Evolutionary conservation across 2,797 vertebrate genomes (phyloP), one percentile per base, ranked within the genome.

Genomic region (Sebastes hubbsi): DNA sequence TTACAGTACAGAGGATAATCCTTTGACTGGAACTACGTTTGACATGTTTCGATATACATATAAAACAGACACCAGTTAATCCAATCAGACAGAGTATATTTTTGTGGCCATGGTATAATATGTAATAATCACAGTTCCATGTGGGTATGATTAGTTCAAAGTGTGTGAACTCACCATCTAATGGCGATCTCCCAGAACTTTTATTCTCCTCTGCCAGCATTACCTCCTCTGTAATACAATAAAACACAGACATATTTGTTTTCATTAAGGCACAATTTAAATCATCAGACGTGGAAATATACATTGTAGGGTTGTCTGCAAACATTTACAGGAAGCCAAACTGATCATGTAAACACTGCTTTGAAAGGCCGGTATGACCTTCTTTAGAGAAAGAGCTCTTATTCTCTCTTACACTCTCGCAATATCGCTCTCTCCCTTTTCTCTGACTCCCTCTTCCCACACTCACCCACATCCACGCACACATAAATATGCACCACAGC

Each of bases 181-280:
- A 96, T 22, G 98, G 97, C 14, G 98, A 99, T 18, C 97, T 97
- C 54, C 98, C 98, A 20, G 99, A 93, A 85, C 96, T 99, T 94
- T 99, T 99, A 94, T 99, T 99, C 94, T 99, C 99, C 95, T 99
- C 99, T 42, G 98, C 97, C 58, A 99, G 96, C 98, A 99, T 99
- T 71, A 99, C 99, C 95, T 99, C 99, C 96, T 99, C 99, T 99
- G 95, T 29, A 90, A 93, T 10, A 81, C 54, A 88, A 79, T 32
- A 66, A 83, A 85, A 70, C 29, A 82, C 67, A 83, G 65, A 75
- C 10, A 8, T 38, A 72, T 69, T 71, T 74, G 5, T 77, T 76
- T 75, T 64, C 4, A 55, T 38, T n/a, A 72, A 46, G 34, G 49
- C 6, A 59, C 46, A 75, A 11, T 63, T 78, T 30, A 76, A 68